These are phyloP conservation scores for Psilopsiagon aurifrons DNA, from an alignment of 2,113 vertebrate species.

Conservation along the genomic window DNA sequence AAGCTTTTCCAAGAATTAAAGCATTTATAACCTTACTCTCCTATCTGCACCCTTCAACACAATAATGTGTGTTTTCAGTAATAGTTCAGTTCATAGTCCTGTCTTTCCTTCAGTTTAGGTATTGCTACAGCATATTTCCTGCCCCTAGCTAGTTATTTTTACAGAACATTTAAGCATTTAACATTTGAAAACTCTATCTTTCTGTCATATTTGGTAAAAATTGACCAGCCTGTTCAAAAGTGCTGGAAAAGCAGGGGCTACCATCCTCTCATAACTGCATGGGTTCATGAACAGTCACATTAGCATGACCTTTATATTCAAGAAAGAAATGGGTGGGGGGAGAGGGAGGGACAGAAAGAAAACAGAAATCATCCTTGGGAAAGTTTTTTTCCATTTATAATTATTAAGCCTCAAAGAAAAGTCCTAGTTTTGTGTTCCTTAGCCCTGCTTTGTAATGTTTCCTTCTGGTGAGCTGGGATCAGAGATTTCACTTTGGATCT, in stretches of 20 bases:
- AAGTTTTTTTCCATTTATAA: neutral
- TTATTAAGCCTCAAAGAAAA: neutral
- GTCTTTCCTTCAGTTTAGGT: neutral
- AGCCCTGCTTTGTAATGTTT: neutral
- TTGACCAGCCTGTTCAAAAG: neutral
- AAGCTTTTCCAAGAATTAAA: constrained; percentile 29
- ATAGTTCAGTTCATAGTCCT: neutral
- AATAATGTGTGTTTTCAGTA: neutral
- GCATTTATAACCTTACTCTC: neutral
- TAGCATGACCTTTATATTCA: neutral
- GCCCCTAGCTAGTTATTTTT: neutral
- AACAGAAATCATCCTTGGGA: neutral
- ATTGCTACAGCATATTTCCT: neutral
- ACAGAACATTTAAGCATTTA: neutral
- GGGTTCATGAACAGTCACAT: neutral
- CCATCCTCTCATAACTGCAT: neutral
- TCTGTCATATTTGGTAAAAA: neutral
- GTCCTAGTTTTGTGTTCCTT: neutral
- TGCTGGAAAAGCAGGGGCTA: neutral
- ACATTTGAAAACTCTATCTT: neutral
- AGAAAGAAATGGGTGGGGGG: neutral
- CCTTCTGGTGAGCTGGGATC: neutral
- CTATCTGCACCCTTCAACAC: neutral
- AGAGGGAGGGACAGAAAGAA: neutral
- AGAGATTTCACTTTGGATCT: neutral